Evolutionary conservation across 2,113 vertebrate genomes (phyloP), one percentile per base, ranked within the genome.

Genomic region (Todiramphus saurophagus): DNA sequence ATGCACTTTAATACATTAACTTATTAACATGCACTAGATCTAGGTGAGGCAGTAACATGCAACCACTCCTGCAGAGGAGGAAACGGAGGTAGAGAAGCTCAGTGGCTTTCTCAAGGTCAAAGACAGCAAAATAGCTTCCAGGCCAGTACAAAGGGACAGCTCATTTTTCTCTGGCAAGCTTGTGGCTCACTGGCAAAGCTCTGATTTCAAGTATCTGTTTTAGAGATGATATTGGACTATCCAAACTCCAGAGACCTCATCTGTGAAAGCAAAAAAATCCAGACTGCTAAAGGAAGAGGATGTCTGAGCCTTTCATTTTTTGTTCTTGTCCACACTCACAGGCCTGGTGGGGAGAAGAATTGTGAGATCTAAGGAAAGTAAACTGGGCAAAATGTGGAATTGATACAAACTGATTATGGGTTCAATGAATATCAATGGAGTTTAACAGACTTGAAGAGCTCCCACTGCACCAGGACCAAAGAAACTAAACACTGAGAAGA

Each of bases 21-120:
- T 72, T 82, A 86, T 50, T 95, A 92, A 89, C 78, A 83, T 39
- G 50, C 43, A 35, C 33, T 31, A 72, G 73, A 56, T 30, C 77
- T 39, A 84, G 58, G 81, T 69, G 74, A 93, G 43, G 91, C 35
- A 73, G 81, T 56, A 91, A 64, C 53, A 67, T 53, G 62, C 28
- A 81, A 60, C 58, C 20, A 56, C 53, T 81, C 56, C 68, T 73
- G 39, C 46, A 93, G 76, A 82, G 31, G 60, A 28, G 35, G 51
- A 89, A 93, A 76, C 1, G 69, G 50, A 87, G 62, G 41, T 4
- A 60, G 68, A 90, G 69, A 76, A 77, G n/a, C 63, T 93, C 74
- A 39, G 78, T 62, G 78, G 83, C 44, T 95, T 93, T 91, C 50
- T 77, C 88, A 94, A 88, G 92, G 94, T 96, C 82, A 95, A 66